These are phyloP conservation scores for Rhombomys opimus DNA, from an alignment of 2,113 vertebrate species.

Conservation along the genomic window DNA sequence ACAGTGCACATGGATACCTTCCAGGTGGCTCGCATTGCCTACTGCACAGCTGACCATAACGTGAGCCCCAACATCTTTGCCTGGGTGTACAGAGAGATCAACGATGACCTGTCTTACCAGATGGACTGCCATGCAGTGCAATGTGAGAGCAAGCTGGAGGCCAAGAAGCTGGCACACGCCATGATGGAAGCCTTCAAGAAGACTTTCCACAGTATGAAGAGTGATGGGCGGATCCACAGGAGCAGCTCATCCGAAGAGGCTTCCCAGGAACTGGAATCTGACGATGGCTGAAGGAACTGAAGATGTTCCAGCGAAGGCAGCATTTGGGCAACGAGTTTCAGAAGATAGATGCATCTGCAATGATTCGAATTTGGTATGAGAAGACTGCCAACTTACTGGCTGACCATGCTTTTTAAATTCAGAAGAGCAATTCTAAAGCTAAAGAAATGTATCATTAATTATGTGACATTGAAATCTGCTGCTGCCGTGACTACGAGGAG, in stretches of 20 bases:
- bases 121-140: constrained; percentile 99
- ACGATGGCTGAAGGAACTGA: constrained; percentile 90
- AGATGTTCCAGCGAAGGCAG: constrained; percentile 78
- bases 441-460: constrained; percentile 88
- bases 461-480: constrained; percentile 87
- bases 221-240: constrained; percentile 96
- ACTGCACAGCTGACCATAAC: constrained; percentile 98
- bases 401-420: constrained; percentile 87
- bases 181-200: constrained; percentile 99
- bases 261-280: constrained; percentile 94
- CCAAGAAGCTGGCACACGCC: constrained; percentile 98
- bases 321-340: constrained; percentile 85
- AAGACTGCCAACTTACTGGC: constrained; percentile 86
- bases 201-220: constrained; percentile 99
- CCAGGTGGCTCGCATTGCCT: constrained; percentile 98
- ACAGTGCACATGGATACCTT: constrained; percentile 97
- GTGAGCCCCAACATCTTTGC: constrained; percentile 97
- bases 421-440: constrained; percentile 87
- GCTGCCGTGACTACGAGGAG: constrained; percentile 86
- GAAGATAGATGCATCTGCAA: constrained; percentile 82
- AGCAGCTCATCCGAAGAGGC: constrained; percentile 94
- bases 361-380: constrained; percentile 83
- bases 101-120: constrained; percentile 98
- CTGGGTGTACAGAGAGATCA: constrained; percentile 99
- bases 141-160: constrained; percentile 98